A percentile compares a stretch with the other conserved stretches of the same genome.
Evolutionary conservation across 2,113 vertebrate species (phyloP).

Genomic region (Zootoca vivipara): DNA sequence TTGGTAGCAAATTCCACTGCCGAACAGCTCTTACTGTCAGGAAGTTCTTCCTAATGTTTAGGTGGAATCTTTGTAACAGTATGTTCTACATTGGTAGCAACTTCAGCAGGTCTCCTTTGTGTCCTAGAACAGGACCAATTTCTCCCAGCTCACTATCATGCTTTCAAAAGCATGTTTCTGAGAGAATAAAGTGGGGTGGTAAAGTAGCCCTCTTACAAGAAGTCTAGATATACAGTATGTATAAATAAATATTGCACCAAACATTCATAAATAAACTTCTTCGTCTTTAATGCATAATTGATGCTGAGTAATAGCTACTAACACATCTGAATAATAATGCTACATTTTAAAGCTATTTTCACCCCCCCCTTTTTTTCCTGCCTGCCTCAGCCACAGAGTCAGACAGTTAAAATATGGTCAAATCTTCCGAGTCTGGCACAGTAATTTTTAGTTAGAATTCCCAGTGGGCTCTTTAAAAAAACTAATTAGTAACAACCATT

Average conservation of each 20-base stretch:
- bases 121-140: not conserved
- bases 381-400: slow-evolving; percentile 50
- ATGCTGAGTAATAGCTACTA: slow-evolving; percentile 55
- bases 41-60: too few species aligned
- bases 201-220: slow-evolving; percentile 38
- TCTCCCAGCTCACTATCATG: not conserved
- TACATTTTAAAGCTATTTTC: slow-evolving; percentile 49
- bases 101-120: not conserved
- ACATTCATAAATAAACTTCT: slow-evolving; percentile 65
- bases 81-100: not conserved
- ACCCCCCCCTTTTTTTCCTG: not conserved
- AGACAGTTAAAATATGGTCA: slow-evolving; percentile 55
- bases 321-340: slow-evolving; percentile 64
- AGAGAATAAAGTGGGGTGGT: not conserved
- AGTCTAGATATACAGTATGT: slow-evolving; percentile 40
- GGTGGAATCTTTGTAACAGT: not conserved
- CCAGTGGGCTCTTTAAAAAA: slow-evolving; percentile 63
- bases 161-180: not conserved
- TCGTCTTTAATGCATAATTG: slow-evolving; percentile 74
- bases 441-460: slow-evolving; percentile 64
- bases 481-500: slow-evolving; percentile 63
- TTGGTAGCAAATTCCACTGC: too few species aligned
- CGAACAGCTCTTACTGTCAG: too few species aligned
- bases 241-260: slow-evolving; percentile 60
- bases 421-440: slow-evolving; percentile 50